These are phyloP conservation scores for Osmerus eperlanus DNA, from an alignment of 2,113 vertebrate genomes.

Conservation along the genomic window DNA sequence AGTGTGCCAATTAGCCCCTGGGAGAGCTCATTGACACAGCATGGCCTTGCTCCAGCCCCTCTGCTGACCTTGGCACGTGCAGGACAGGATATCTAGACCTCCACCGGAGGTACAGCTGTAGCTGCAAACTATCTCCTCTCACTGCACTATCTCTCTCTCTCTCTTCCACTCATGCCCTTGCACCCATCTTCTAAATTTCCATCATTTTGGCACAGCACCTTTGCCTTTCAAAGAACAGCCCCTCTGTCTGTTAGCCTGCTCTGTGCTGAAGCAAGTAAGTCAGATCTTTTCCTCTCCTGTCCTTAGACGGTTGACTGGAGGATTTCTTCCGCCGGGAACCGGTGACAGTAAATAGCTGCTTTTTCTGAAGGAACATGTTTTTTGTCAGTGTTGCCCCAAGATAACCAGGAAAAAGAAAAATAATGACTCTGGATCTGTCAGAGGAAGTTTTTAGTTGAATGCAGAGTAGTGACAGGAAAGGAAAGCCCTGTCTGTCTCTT, in stretches of 20 bases:
- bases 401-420: conserved; percentile 14
- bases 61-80: conserved; percentile 48
- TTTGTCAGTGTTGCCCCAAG: conserved; percentile 23
- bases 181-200: neutral
- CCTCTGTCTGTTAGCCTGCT: conserved; percentile 26
- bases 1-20: conserved; percentile 35
- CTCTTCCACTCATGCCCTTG: neutral
- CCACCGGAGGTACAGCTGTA: conserved; percentile 22
- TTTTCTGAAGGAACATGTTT: conserved; percentile 35
- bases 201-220: neutral
- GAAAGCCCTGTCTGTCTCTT: conserved; percentile 33
- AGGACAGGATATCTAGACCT: conserved; percentile 28
- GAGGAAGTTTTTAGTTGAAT: conserved; percentile 11
- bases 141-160: conserved; percentile 7
- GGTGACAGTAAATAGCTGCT: conserved; percentile 40
- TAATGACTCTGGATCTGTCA: conserved; percentile 6
- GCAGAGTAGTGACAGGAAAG: conserved; percentile 21
- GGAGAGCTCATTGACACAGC: conserved; percentile 31
- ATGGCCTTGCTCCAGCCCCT: conserved; percentile 34
- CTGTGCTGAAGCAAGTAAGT: conserved; percentile 29
- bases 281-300: conserved; percentile 41
- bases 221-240: neutral
- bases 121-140: conserved; percentile 20
- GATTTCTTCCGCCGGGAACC: conserved; percentile 39
- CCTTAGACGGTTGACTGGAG: conserved; percentile 37